phyloP scores from a whole-genome alignment of 2,113 vertebrate species.

The Meleagris gallopavo region DNA sequence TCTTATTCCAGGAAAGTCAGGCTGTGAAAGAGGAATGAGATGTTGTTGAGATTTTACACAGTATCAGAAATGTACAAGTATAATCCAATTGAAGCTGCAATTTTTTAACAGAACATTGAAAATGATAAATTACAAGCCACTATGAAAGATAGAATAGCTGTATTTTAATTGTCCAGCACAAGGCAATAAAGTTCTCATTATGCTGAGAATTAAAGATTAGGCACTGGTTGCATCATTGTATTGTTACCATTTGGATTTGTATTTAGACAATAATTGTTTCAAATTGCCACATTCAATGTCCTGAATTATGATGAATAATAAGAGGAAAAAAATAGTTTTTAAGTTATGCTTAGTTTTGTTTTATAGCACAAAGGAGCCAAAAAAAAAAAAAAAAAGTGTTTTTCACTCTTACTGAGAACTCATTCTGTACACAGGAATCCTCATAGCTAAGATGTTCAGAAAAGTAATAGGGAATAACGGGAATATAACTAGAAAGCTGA shows the following conservation, averaged over 20 bases:
- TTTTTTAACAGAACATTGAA: neutral
- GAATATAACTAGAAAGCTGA: constrained; percentile 16
- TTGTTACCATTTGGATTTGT: neutral
- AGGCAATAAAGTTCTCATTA: neutral
- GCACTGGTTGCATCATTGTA: neutral
- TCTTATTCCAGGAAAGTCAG: neutral
- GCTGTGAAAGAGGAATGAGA: neutral
- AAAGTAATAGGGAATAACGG: constrained; percentile 18
- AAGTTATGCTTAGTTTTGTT: neutral
- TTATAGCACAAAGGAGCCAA: neutral
- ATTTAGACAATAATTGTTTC: neutral
- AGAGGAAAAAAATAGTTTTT: neutral
- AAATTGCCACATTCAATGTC: neutral
- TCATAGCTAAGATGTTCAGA: neutral
- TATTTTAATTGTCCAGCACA: neutral
- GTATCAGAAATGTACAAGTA: neutral
- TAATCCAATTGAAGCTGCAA: neutral
- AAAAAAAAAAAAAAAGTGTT: accelerated
- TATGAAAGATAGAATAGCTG: neutral
- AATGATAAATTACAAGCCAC: neutral
- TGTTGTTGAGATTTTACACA: neutral
- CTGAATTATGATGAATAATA: neutral
- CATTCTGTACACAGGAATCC: neutral
- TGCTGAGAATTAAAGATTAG: neutral
- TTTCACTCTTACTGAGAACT: neutral